These are phyloP conservation scores for Cotesia typhae DNA, from an alignment of 1,140 invertebrate genomes.

Conservation along the genomic window DNA sequence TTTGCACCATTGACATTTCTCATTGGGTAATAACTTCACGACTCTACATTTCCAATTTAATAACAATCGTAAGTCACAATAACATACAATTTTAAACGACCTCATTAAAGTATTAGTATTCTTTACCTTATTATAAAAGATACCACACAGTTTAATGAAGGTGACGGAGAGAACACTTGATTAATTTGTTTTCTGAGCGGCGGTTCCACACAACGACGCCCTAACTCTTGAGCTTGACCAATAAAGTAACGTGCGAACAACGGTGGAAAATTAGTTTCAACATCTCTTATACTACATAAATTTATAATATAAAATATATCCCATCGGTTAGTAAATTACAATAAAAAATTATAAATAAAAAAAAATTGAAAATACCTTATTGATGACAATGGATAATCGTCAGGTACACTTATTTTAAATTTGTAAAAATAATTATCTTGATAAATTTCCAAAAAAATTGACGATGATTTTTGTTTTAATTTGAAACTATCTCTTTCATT, in stretches of 20 bases:
- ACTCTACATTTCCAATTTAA: conserved; percentile 45
- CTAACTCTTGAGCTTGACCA: conserved; percentile 75
- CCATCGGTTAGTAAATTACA: neutral
- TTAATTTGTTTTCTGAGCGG: conserved; percentile 68
- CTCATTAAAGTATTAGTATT: neutral
- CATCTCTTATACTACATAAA: conserved; percentile 66
- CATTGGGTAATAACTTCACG: conserved; percentile 70
- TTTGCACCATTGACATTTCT: conserved; percentile 74
- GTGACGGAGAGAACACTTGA: conserved; percentile 70
- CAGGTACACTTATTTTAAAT: conserved; percentile 70
- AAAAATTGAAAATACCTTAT: conserved; percentile 63
- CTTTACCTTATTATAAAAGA: conserved; percentile 70
- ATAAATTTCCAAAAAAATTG: conserved; percentile 69
- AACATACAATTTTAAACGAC: neutral
- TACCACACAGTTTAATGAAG: conserved; percentile 70
- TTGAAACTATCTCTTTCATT: conserved; percentile 69
- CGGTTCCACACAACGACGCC: conserved; percentile 75
- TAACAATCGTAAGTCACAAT: neutral
- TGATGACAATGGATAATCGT: conserved; percentile 71
- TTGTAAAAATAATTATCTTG: conserved; percentile 72
- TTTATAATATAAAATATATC: conserved; percentile 27
- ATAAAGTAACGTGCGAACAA: conserved; percentile 71
- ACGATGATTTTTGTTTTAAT: conserved; percentile 75
- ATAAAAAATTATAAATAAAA: neutral
- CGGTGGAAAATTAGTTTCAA: conserved; percentile 74